These are phyloP conservation scores for Bombycilla garrulus DNA, from an alignment of 2,113 vertebrate genomes.

Conservation along the genomic window DNA sequence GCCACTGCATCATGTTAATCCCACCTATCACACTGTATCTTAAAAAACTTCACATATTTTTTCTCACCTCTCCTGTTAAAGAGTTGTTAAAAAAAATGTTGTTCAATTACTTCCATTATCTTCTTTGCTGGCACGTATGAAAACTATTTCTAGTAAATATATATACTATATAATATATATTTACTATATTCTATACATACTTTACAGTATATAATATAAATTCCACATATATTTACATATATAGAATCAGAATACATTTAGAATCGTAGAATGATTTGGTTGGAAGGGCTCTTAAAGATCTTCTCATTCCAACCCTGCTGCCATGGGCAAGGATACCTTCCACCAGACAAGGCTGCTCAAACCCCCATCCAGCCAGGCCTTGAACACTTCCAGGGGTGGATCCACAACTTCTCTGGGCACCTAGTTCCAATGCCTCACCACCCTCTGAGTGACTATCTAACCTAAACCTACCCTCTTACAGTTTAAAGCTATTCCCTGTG, in stretches of 20 bases:
- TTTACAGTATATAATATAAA: background rate
- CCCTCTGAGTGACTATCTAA: background rate
- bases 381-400: background rate
- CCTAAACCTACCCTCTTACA: background rate
- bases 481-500: background rate
- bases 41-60: background rate
- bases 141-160: background rate
- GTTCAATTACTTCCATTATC: background rate
- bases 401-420: background rate
- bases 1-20: background rate
- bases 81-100: background rate
- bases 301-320: background rate
- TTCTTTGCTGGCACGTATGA: background rate
- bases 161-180: background rate
- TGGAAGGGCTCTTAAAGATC: background rate
- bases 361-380: background rate
- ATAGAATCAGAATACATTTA: background rate
- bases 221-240: background rate
- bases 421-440: background rate
- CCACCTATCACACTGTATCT: background rate
- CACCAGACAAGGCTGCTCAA: background rate
- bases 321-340: background rate
- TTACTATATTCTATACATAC: background rate
- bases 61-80: background rate
- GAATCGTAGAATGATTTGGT: background rate